phyloP scores from a whole-genome alignment of 1,140 invertebrate species.

The Oppia nitens region DNA sequence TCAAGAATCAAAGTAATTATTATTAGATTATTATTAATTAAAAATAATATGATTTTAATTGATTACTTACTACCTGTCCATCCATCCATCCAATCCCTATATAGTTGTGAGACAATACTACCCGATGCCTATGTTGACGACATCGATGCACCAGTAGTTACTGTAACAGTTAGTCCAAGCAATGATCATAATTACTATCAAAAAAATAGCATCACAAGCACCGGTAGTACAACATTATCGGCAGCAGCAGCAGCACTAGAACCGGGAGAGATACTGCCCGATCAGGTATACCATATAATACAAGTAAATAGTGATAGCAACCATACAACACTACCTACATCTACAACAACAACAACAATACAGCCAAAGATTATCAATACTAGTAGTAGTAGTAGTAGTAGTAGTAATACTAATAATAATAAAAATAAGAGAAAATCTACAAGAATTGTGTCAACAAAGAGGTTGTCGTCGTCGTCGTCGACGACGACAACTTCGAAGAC shows the following conservation, averaged over 20 bases:
- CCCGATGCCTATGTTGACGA: not conserved
- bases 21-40: too few relatives aligned
- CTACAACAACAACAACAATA: too few relatives aligned
- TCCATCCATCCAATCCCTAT: too few relatives aligned
- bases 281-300: not conserved
- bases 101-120: not conserved
- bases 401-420: too few relatives aligned
- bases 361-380: too few relatives aligned
- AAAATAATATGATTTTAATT: too few relatives aligned
- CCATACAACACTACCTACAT: too few relatives aligned
- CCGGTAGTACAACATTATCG: constrained; percentile 12
- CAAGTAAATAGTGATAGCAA: not conserved
- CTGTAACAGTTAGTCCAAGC: not conserved
- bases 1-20: too few relatives aligned
- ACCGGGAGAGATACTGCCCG: not conserved
- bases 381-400: not conserved
- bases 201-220: not conserved
- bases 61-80: too few relatives aligned
- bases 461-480: not conserved
- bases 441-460: not conserved
- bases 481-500: not conserved
- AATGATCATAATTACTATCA: constrained; percentile 8
- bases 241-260: constrained; percentile 1
- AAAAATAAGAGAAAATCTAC: too few relatives aligned
- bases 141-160: not conserved